Evolutionary conservation across 2,797 vertebrate species (phyloP).

Genomic region (Sebastes minor): DNA sequence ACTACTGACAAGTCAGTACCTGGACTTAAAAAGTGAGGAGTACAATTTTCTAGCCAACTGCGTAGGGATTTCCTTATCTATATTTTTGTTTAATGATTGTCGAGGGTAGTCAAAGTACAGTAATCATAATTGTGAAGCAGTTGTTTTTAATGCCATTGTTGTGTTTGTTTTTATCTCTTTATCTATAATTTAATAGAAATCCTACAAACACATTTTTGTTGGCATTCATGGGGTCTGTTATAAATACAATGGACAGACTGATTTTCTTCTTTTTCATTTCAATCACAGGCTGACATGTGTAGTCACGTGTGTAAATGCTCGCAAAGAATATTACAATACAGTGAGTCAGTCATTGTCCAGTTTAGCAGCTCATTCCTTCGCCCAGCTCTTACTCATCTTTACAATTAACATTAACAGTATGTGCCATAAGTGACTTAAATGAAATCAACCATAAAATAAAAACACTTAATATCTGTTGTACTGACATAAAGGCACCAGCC

Average conservation of each 20-base stretch:
- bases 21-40: not conserved
- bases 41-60: not conserved
- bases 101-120: not conserved
- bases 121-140: not conserved
- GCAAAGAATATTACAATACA: not conserved
- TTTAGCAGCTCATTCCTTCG: not conserved
- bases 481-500: not conserved
- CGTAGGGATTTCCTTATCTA: slow-evolving; percentile 24
- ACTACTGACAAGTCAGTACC: not conserved
- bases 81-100: slow-evolving; percentile 66
- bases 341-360: not conserved
- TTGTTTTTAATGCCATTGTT: not conserved
- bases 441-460: not conserved
- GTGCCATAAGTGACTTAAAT: not conserved
- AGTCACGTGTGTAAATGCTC: not conserved
- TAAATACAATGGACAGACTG: not conserved
- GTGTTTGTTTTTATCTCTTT: not conserved
- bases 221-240: not conserved
- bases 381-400: not conserved
- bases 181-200: not conserved
- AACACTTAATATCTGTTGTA: not conserved
- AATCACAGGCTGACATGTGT: not conserved
- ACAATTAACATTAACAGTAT: slow-evolving; percentile 54
- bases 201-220: not conserved
- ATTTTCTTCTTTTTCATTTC: not conserved